Evolutionary conservation across 2,113 vertebrate species (phyloP).

Genomic region (Macquaria australasica): DNA sequence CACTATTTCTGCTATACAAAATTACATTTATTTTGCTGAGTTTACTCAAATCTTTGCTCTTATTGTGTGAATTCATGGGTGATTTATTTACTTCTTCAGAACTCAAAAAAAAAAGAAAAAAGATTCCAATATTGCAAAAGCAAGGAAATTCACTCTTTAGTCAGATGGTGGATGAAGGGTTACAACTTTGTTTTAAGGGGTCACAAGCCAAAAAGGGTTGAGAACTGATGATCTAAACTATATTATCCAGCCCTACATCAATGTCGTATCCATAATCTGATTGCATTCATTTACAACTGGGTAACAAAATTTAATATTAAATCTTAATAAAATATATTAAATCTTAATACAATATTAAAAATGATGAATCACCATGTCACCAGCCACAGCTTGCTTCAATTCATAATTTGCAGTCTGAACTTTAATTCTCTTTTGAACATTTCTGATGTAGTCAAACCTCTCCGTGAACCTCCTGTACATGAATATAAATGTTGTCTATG

Average conservation of each 20-base stretch:
- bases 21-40: not conserved
- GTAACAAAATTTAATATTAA: not conserved
- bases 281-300: not conserved
- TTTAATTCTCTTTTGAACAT: not conserved
- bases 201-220: not conserved
- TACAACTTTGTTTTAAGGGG: not conserved
- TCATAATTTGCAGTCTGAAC: not conserved
- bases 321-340: not conserved
- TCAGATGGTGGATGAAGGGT: not conserved
- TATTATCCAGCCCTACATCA: not conserved
- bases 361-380: not conserved
- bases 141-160: not conserved
- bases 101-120: too few relatives aligned
- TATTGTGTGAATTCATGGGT: not conserved
- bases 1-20: not conserved
- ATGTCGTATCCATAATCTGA: not conserved
- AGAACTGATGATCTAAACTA: not conserved
- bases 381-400: not conserved
- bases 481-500: conserved; percentile 12
- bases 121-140: not conserved
- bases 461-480: not conserved
- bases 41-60: not conserved
- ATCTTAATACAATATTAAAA: too few relatives aligned
- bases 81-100: not conserved
- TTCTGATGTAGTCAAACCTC: not conserved